Evolutionary conservation across 1,140 invertebrate species (phyloP), one percentile per base, ranked within the genome.

Genomic region (Lordiphosa stackelbergi): DNA sequence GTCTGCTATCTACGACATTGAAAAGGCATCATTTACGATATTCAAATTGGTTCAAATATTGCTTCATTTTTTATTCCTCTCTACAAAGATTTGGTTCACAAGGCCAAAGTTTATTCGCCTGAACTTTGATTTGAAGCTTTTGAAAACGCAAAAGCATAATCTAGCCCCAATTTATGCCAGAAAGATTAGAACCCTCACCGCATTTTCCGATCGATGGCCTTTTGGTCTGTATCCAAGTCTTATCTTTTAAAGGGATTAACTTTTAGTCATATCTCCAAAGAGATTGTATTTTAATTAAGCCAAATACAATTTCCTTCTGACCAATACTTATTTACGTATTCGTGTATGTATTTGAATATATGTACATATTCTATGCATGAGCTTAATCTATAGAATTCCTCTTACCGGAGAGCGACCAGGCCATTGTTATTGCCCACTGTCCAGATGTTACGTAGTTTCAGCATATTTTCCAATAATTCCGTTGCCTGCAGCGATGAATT

Each of bases 371-470:
- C 53, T 35, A 22, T 22, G 9, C 24, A 37, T 19, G 8, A 38
- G 34, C 13, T 5, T 10, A 37, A 46, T 40, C 9, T 52, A 13
- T 22, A 13, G 38, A 61, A 41, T 41, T 68, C 46, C 8, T 38
- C 59, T 62, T 54, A 81, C 75, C 75, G 69, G 31, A 77, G 22
- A 43, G 59, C 63, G 37, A 40, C 52, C 2, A 22, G 40, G 40
- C 55, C 66, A 47, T 66, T 68, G 52, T 41, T 64, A 43, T 53
- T 64, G 58, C 49, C 62, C 47, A 68, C 45, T 31, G 62, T 59
- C 56, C 63, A 59, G 34, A 77, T 59, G 60, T 83, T 81, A 77
- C 75, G 75, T 81, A 77, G 56, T 43, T 77, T 81, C 47, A 81
- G 54, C 75, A 81, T 81, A 31, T 71, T 72, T 83, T 36, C 34